Base-by-base conservation (phyloP, 1,140 invertebrate species). In the Nixonia krombeini region DNA sequence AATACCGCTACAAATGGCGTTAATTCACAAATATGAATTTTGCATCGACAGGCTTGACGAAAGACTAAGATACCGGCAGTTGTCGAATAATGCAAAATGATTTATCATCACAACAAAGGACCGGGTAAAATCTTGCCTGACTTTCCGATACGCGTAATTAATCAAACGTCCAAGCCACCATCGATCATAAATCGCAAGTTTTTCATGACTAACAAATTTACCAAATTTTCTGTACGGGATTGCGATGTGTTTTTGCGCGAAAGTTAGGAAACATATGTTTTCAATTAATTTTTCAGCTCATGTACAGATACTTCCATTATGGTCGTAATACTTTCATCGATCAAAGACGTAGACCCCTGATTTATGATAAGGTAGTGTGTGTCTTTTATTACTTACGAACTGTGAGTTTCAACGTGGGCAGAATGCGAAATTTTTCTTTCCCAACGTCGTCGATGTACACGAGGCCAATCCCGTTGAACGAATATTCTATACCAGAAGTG, bases 351-450 rank as follows among this genome's bases (percentile, higher is more conserved):
- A 18, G 29, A 26, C 23, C 38, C 56, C 56, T 56, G 61, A 64
- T 64, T 64, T 64, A 64, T 33, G 46, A 16, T 10, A 9, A 12
- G 38, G 23, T 51, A 56, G 61, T 56, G 44, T 65, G 52, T 57
- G 61, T 56, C 61, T 64, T 64, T 64, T 64, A 64, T 52, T 52
- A 58, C 53, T 65, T 56, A 57, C 46, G 50, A 65, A 65, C 46
- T 47, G 7, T 33, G 25, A 52, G 47, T 47, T 40, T 47, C 40
- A 40, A 57, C 47, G 44, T 33, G 46, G 44, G 4, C 10, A 47
- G 61, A 64, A 64, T 64, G 47, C 47, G 40, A 35, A 64, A 64
- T 63, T 64, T 64, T 64, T 64, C 52, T 52, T 50, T 63, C 18
- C 25, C 47, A 29, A 35, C 42, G 52, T 51, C 41, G 61, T 51